These are phyloP conservation scores for Tethea ocularis DNA, from an alignment of 2,888 invertebrate genomes.

Conservation along the genomic window DNA sequence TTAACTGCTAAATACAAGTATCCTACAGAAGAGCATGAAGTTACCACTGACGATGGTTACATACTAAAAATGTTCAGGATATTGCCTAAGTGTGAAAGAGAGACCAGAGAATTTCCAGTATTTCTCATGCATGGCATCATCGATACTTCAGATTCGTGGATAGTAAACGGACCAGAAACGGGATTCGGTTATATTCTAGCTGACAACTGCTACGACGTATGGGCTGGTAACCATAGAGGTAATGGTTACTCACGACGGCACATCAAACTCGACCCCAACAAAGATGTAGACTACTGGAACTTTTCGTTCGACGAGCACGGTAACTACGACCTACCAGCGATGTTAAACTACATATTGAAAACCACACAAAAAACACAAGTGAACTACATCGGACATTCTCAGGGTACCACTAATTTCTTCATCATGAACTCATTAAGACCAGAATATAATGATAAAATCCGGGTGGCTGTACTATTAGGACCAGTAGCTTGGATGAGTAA, in stretches of 20 bases:
- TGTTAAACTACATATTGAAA: slow-evolving; percentile 64
- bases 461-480: slow-evolving; percentile 70
- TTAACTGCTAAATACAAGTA: slow-evolving; percentile 58
- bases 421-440: slow-evolving; percentile 80
- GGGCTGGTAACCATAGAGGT: slow-evolving; percentile 81
- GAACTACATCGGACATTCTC: slow-evolving; percentile 88
- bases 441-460: slow-evolving; percentile 84
- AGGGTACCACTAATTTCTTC: slow-evolving; percentile 85
- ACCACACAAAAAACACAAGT: slow-evolving; percentile 80
- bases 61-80: slow-evolving; percentile 59
- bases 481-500: slow-evolving; percentile 81
- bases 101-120: slow-evolving; percentile 46
- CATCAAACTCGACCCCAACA: slow-evolving; percentile 59
- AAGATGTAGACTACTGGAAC: slow-evolving; percentile 74
- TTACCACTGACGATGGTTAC: slow-evolving; percentile 65
- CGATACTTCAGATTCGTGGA: slow-evolving; percentile 61
- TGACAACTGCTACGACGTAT: slow-evolving; percentile 80
- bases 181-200: slow-evolving; percentile 68
- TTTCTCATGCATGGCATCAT: slow-evolving; percentile 61
- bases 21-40: slow-evolving; percentile 50
- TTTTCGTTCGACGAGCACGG: slow-evolving; percentile 89
- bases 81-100: slow-evolving; percentile 45
- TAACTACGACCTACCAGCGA: slow-evolving; percentile 87
- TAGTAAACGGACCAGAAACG: slow-evolving; percentile 48
- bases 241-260: slow-evolving; percentile 85